Evolutionary conservation across 1,140 invertebrate species (phyloP).

Genomic region (Hyles vespertilio): DNA sequence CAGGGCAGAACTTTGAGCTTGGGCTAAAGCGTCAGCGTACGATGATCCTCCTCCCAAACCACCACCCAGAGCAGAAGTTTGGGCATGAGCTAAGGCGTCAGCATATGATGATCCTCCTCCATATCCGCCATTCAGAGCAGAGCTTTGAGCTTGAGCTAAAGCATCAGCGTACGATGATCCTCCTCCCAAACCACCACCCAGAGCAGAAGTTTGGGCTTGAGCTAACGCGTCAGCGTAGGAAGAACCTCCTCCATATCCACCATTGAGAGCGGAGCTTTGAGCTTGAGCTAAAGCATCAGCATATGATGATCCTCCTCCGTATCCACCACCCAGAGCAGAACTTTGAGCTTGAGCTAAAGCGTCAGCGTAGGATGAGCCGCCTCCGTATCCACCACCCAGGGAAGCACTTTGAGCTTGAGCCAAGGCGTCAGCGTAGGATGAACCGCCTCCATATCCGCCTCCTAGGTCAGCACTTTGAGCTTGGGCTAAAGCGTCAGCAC

Average conservation of each 20-base stretch:
- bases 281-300: constrained; percentile 22
- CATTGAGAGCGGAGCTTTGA: neutral
- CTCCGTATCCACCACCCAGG: too few relatives aligned
- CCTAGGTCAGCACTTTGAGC: neutral
- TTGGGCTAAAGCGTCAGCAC: constrained; percentile 6
- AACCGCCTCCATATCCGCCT: constrained; percentile 10
- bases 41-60: neutral
- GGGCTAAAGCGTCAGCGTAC: neutral
- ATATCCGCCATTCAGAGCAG: too few relatives aligned
- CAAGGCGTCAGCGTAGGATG: constrained; percentile 8
- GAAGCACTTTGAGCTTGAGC: constrained; percentile 13
- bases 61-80: too few relatives aligned
- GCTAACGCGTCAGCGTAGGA: constrained; percentile 5
- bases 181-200: constrained; percentile 1
- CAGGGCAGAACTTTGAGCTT: neutral
- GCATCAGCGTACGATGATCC: too few relatives aligned
- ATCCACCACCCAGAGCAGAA: too few relatives aligned
- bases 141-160: too few relatives aligned
- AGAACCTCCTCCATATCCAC: constrained; percentile 3
- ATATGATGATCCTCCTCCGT: neutral
- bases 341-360: too few relatives aligned
- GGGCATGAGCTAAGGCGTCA: too few relatives aligned
- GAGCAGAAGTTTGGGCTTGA: neutral
- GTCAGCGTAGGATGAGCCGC: too few relatives aligned
- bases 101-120: neutral